A percentile compares a stretch with the other conserved stretches of the same genome.
These are phyloP conservation scores for Fulmarus glacialis DNA, from an alignment of 2,113 vertebrate species.

Conservation along the genomic window DNA sequence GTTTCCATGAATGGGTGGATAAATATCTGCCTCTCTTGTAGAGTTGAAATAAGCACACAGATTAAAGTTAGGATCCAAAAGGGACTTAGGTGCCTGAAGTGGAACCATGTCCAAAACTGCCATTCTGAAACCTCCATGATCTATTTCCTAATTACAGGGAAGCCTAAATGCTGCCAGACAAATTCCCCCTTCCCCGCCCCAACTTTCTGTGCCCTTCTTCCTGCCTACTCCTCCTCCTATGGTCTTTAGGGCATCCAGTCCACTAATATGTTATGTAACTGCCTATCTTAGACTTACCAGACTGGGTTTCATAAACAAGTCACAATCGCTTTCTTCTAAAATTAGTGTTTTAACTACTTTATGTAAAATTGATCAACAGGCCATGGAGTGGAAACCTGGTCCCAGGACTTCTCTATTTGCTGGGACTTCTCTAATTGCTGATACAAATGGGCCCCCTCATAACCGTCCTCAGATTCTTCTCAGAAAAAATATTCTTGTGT, in stretches of 20 bases:
- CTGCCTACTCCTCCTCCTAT: fast-evolving
- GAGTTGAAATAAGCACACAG: neutral
- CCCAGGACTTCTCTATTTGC: neutral
- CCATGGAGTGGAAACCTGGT: neutral
- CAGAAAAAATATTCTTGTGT: neutral
- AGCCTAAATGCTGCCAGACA: neutral
- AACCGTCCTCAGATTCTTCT: neutral
- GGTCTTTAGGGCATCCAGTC: neutral
- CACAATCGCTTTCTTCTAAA: neutral
- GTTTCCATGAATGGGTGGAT: neutral
- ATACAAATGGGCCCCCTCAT: neutral
- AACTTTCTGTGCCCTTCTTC: neutral
- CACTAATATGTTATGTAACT: fast-evolving
- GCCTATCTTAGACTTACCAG: neutral
- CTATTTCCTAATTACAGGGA: neutral
- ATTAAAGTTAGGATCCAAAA: neutral
- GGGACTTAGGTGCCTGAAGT: neutral
- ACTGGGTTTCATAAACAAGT: neutral
- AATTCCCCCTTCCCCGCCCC: fast-evolving
- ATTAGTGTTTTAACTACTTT: neutral
- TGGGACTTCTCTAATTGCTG: neutral
- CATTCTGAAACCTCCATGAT: neutral
- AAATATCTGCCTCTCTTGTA: neutral
- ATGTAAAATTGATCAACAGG: neutral
- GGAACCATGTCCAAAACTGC: neutral